phyloP scores from a whole-genome alignment of 2,797 vertebrate genomes.

The Sebastolobus altivelis region DNA sequence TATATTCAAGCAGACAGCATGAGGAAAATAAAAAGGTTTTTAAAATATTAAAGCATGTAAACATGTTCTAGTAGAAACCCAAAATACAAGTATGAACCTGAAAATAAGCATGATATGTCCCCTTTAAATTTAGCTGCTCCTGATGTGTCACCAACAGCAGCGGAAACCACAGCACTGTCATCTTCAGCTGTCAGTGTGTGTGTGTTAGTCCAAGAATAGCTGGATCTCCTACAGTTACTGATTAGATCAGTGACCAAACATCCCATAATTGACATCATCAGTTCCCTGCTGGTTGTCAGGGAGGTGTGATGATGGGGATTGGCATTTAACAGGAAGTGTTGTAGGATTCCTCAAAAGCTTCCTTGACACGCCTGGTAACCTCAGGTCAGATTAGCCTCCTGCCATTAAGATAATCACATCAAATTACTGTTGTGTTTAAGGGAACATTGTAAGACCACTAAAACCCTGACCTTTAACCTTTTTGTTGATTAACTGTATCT shows the following conservation, averaged over 20 bases:
- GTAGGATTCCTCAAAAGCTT: not conserved
- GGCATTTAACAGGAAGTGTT: not conserved
- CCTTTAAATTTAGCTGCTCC: not conserved
- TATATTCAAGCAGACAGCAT: too few relatives aligned
- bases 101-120: too few relatives aligned
- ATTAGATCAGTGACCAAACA: slow-evolving; percentile 47
- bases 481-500: slow-evolving; percentile 6
- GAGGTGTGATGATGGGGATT: slow-evolving; percentile 27
- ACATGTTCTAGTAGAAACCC: too few relatives aligned
- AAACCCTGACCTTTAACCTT: slow-evolving; percentile 9
- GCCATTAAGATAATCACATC: not conserved
- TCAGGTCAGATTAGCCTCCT: slow-evolving; percentile 3
- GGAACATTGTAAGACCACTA: not conserved
- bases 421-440: not conserved
- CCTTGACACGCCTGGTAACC: not conserved
- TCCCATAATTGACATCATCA: slow-evolving; percentile 43
- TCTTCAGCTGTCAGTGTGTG: slow-evolving; percentile 50
- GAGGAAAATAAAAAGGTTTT: too few relatives aligned
- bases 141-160: slow-evolving; percentile 49
- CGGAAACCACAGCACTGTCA: slow-evolving; percentile 54
- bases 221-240: slow-evolving; percentile 40
- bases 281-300: slow-evolving; percentile 32
- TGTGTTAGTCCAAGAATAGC: slow-evolving; percentile 31
- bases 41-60: too few relatives aligned
- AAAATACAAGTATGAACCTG: too few relatives aligned